Conservation (phyloP, 2,888 invertebrate species). For the Eucera pruinosa region DNA sequence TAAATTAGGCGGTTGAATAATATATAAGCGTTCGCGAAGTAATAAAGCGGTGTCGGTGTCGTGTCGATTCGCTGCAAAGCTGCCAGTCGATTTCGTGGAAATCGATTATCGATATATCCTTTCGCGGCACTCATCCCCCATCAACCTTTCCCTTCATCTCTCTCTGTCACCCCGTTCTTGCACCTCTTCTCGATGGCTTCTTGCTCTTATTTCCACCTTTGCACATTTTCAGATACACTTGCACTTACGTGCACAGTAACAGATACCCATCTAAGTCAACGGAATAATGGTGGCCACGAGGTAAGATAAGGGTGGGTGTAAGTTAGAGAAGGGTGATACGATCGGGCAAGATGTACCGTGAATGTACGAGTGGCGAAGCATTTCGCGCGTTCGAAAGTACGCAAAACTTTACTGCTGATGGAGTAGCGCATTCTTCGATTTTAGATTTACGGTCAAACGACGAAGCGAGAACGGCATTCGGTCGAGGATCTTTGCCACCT, state of each 20-base stretch:
- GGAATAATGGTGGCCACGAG: neutral
- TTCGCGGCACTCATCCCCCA: conserved; percentile 26
- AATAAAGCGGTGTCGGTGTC: conserved; percentile 66
- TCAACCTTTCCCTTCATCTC: conserved; percentile 16
- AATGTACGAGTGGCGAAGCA: conserved; percentile 25
- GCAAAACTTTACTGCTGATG: conserved; percentile 76
- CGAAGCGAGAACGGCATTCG: conserved; percentile 34
- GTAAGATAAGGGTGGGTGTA: neutral
- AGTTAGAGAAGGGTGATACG: neutral
- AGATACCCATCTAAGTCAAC: neutral
- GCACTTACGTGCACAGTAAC: neutral
- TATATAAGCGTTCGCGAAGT: conserved; percentile 65
- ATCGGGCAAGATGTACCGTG: neutral
- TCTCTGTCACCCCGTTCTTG: conserved; percentile 37
- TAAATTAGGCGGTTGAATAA: conserved; percentile 68
- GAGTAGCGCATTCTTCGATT: conserved; percentile 74
- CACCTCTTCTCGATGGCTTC: conserved; percentile 13
- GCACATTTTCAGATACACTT: neutral
- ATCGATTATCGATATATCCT: conserved; percentile 71
- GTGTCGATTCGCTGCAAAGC: conserved; percentile 40
- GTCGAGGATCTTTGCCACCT: neutral
- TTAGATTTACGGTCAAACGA: conserved; percentile 71
- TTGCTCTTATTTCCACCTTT: conserved; percentile 30
- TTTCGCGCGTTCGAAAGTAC: conserved; percentile 58
- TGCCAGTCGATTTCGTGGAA: conserved; percentile 60